Base-by-base conservation (phyloP, 2,113 vertebrate genomes). In the Aleadryas rufinucha region DNA sequence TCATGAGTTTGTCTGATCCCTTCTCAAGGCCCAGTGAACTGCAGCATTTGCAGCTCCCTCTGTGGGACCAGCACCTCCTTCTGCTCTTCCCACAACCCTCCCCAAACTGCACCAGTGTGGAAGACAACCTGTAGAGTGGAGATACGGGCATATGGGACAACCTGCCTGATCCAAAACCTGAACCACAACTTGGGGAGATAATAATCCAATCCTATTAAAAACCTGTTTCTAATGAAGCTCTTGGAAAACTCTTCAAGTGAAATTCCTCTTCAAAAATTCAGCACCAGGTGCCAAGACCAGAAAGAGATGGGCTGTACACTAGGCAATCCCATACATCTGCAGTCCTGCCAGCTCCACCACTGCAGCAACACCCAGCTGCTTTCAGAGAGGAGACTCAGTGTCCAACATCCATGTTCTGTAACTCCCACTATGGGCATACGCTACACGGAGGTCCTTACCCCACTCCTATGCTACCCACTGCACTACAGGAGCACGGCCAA, bases 331-430 rank as follows among this genome's bases (percentile, higher is more conserved):
- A 45, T 21, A 59, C 0, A 64, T 41, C 28, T 31, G 65, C 21
- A 22, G 26, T 69, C 53, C 92, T 9, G 6, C 45, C 63, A 80
- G 54, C 57, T 53, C 19, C 64, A 78, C 11, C 77, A 37, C 50
- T 35, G 60, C 42, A 87, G 81, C 27, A 75, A 87, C 15, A 59
- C 22, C 24, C 52, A 49, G n/a, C n/a, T 72, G 82, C 49, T 89
- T 76, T 76, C 74, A 82, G 70, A 84, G 49, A 68, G 49, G 31
- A 14, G 2, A 45, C 33, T 71, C 68, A 23, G 61, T 3, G 10
- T 45, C 45, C 2, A 6, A 7, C 17, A 37, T 12, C 59, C 9
- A 6, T 0, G 0, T 17, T 35, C 53, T 0, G 0, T 47, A 71
- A 35, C 28, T 78, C 24, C 44, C 22, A 64, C 21, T 8, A 5